Conservation (phyloP, 2,113 vertebrate genomes). For the Pedionomus torquatus region DNA sequence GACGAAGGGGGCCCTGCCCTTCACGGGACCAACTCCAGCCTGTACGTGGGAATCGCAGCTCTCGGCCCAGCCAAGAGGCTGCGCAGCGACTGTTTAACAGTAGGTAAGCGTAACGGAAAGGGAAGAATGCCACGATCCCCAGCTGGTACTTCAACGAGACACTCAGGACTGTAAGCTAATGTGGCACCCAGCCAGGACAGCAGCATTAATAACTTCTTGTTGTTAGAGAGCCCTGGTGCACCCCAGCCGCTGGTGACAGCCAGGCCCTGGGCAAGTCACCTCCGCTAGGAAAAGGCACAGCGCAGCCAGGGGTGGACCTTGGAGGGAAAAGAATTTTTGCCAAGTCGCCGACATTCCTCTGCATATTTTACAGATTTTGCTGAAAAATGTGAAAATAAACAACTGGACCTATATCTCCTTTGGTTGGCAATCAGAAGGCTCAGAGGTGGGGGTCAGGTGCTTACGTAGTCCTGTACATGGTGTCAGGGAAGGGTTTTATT, state of each 20-base stretch:
- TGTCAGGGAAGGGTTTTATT: not conserved
- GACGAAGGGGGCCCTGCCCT: not conserved
- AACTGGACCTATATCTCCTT: not conserved
- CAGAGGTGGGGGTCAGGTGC: not conserved
- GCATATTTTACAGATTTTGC: not conserved
- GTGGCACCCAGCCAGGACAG: conserved; percentile 43
- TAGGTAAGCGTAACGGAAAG: not conserved
- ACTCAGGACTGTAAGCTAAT: conserved; percentile 39
- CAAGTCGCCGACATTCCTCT: not conserved
- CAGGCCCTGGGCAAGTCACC: rapidly evolving
- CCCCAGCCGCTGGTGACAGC: not conserved
- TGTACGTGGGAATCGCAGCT: not conserved
- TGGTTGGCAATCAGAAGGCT: not conserved
- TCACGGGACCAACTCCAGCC: not conserved
- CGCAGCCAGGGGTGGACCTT: rapidly evolving
- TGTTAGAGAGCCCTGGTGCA: not conserved
- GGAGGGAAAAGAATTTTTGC: not conserved
- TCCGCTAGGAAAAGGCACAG: not conserved
- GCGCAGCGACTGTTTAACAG: conserved; percentile 17
- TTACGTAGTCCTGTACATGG: not conserved
- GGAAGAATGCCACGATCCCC: conserved; percentile 44
- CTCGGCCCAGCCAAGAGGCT: not conserved
- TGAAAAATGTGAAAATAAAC: not conserved
- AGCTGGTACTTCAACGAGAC: conserved; percentile 52
- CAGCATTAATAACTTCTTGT: conserved; percentile 51